Conservation (phyloP, 2,113 vertebrate genomes). For the Cheirogaleus medius region DNA sequence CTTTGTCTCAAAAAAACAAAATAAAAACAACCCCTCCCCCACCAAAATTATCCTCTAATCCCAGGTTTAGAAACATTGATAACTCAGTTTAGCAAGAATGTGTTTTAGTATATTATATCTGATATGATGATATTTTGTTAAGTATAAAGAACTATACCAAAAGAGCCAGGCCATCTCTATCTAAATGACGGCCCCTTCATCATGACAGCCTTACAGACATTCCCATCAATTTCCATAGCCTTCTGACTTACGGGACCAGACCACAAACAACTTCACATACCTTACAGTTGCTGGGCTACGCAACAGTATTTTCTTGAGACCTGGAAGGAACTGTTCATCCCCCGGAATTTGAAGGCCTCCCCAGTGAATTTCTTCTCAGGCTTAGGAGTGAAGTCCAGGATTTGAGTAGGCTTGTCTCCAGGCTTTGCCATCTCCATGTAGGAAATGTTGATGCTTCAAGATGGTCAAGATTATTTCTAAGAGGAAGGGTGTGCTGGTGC, state of each 20-base stretch:
- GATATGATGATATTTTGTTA: background rate
- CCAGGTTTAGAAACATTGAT: background rate
- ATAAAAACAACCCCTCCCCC: too few species aligned
- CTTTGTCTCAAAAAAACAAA: too few species aligned
- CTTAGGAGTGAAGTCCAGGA: background rate
- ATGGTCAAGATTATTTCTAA: rapidly evolving
- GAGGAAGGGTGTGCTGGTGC: background rate
- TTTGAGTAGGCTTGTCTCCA: background rate
- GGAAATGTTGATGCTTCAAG: background rate
- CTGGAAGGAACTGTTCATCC: background rate
- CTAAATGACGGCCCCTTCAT: background rate
- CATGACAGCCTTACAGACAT: background rate
- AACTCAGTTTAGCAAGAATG: background rate
- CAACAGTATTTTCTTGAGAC: background rate
- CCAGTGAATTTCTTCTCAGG: background rate
- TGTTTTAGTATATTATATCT: background rate
- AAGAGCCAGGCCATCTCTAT: background rate
- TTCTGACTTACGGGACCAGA: background rate
- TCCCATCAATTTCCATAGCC: background rate
- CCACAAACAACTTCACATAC: background rate
- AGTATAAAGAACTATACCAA: background rate
- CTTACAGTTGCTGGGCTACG: background rate
- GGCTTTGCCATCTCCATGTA: too few species aligned
- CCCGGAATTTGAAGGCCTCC: background rate
- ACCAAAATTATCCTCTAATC: background rate